phyloP scores from a whole-genome alignment of 2,888 invertebrate genomes.

The Meliscaeva auricollis region DNA sequence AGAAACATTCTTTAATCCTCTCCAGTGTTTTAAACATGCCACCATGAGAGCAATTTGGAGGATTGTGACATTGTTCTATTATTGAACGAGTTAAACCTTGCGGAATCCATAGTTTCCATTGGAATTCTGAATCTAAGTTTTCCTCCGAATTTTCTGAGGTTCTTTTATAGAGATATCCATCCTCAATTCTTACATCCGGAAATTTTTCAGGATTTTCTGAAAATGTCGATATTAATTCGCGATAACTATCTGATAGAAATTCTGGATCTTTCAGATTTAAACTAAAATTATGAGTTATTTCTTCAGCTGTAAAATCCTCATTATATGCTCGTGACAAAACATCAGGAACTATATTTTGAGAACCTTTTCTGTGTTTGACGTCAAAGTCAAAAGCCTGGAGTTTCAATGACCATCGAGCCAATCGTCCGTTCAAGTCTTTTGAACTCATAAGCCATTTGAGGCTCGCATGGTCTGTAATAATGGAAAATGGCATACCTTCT shows the following conservation, averaged over 20 bases:
- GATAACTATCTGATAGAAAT: too few species aligned
- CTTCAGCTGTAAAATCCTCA: too few species aligned
- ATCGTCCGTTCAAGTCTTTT: slow-evolving; percentile 64
- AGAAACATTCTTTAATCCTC: slow-evolving; percentile 1
- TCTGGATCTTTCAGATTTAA: too few species aligned
- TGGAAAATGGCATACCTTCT: slow-evolving; percentile 50
- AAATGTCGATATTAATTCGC: slow-evolving; percentile 6
- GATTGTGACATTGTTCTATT: neutral
- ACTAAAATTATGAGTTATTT: too few species aligned
- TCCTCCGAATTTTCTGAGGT: too few species aligned
- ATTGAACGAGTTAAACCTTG: neutral
- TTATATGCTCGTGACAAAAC: slow-evolving; percentile 68
- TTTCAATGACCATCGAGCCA: slow-evolving; percentile 78
- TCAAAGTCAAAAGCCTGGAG: slow-evolving; percentile 73
- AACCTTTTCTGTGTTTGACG: slow-evolving; percentile 77
- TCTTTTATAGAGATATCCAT: too few species aligned
- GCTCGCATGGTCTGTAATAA: slow-evolving; percentile 62
- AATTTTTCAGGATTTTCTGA: neutral
- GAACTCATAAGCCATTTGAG: slow-evolving; percentile 60
- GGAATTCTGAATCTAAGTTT: neutral
- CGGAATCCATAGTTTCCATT: neutral
- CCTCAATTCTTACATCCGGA: too few species aligned
- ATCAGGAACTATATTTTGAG: slow-evolving; percentile 77
- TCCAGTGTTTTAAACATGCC: neutral
- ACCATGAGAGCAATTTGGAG: slow-evolving; percentile 14